These are phyloP conservation scores for Rhizoglyphus robini DNA, from an alignment of 1,140 invertebrate species.

Conservation along the genomic window DNA sequence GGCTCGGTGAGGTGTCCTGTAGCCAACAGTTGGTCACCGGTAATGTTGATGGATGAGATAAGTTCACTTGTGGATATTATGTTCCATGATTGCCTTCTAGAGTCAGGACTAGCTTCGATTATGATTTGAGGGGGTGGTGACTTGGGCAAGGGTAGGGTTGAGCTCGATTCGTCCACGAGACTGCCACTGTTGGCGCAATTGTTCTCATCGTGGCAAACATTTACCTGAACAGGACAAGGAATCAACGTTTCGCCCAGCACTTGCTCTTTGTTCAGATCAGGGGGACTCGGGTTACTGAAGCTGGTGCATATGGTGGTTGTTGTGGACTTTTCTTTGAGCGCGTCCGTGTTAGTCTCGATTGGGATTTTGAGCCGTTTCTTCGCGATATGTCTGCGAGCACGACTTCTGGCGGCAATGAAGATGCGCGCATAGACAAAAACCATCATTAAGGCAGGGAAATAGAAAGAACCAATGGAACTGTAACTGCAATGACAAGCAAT, in stretches of 20 bases:
- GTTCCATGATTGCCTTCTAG: background rate
- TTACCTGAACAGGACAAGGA: background rate
- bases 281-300: slow-evolving; percentile 30
- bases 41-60: background rate
- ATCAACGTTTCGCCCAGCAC: slow-evolving; percentile 55
- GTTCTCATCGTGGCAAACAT: too few species aligned
- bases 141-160: background rate
- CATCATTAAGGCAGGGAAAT: slow-evolving; percentile 96
- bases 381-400: slow-evolving; percentile 54
- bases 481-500: slow-evolving; percentile 40
- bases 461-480: slow-evolving; percentile 93
- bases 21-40: background rate
- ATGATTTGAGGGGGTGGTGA: slow-evolving; percentile 21
- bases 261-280: slow-evolving; percentile 23
- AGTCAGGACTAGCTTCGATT: slow-evolving; percentile 14
- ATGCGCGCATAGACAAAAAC: slow-evolving; percentile 98
- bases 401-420: slow-evolving; percentile 85
- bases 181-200: too few species aligned
- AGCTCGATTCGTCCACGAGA: background rate
- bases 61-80: slow-evolving; percentile 16
- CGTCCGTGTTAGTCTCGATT: too few species aligned
- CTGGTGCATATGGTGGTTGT: slow-evolving; percentile 29
- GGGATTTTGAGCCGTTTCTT: slow-evolving; percentile 23
- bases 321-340: slow-evolving; percentile 18
- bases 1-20: background rate